Base-by-base conservation (phyloP, 2,888 invertebrate genomes). In the Phoenoteleia sp. region DNA sequence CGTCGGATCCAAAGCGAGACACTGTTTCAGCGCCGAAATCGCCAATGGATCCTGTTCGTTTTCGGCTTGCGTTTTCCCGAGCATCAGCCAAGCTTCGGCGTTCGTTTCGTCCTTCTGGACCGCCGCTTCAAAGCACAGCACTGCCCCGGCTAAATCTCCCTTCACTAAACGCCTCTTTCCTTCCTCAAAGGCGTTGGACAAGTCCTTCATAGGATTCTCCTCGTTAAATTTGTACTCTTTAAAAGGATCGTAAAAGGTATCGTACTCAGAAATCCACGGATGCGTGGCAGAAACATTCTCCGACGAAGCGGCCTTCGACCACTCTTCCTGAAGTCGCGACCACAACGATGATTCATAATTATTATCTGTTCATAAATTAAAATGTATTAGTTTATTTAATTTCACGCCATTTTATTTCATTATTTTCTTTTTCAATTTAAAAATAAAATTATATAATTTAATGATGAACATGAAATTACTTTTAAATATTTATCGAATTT, bases 11-110 rank as follows among this genome's bases (percentile, higher is more conserved):
- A 99, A 92, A 76, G 96, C 95, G 58, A 98, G 92, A 79, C 98
- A 98, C 93, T 96, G 97, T 92, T 97, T 97, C 29, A 99, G 94
- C 0, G 99, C 99, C 54, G 97, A 96, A 90, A 99, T 99, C 9
- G 99, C 99, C 88, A 96, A 95, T 2, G 98, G 97, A 94, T 99
- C 99, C 94, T 97, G 99, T 94, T 99, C 99, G 94, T 99, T 99
- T 95, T 99, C 99, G 42, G 99, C 98, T 94, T 99, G 99, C 29
- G 98, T 97, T 66, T 97, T 97, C 9, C 99, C 99, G 56, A 99
- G 94, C 36, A 97, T 94, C 84, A 97, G 96, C 99, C 99, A 99
- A 0, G 97, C 97, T 94, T 98, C 97, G 0, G 96, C 95, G 90
- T 97, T 97, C 62, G 96, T 95, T 1, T 97, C 96, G 60, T 97